Conservation (phyloP, 2,113 vertebrate genomes). For the Pitta sordida region DNA sequence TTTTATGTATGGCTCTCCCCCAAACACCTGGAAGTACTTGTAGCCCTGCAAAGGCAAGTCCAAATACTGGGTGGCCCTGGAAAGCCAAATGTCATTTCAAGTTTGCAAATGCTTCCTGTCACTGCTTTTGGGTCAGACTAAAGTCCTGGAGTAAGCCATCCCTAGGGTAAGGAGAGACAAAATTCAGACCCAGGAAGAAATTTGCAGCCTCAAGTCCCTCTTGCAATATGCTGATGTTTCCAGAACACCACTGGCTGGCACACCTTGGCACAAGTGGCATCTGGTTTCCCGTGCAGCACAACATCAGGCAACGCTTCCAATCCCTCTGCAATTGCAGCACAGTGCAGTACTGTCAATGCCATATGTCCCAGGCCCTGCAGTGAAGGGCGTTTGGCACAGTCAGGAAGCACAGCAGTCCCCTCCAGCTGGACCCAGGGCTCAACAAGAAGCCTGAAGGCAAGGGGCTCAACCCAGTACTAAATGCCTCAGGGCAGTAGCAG, state of each 20-base stretch:
- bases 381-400: accelerated
- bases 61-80: conserved; percentile 7
- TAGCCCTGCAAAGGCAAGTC: neutral
- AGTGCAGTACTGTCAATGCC: neutral
- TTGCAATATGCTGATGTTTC: neutral
- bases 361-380: accelerated
- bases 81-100: conserved; percentile 24
- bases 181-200: neutral
- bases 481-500: neutral
- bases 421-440: neutral
- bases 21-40: conserved; percentile 50
- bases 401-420: neutral
- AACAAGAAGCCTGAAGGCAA: neutral
- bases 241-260: accelerated
- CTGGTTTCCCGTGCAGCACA: neutral
- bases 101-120: conserved; percentile 9
- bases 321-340: neutral
- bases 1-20: conserved; percentile 12
- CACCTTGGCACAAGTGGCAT: neutral
- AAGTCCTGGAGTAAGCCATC: neutral
- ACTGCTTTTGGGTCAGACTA: neutral
- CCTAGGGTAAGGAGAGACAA: neutral
- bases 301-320: neutral
- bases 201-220: neutral
- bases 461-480: no score